Conservation (phyloP, 1,140 invertebrate species). For the Maniola jurtina region DNA sequence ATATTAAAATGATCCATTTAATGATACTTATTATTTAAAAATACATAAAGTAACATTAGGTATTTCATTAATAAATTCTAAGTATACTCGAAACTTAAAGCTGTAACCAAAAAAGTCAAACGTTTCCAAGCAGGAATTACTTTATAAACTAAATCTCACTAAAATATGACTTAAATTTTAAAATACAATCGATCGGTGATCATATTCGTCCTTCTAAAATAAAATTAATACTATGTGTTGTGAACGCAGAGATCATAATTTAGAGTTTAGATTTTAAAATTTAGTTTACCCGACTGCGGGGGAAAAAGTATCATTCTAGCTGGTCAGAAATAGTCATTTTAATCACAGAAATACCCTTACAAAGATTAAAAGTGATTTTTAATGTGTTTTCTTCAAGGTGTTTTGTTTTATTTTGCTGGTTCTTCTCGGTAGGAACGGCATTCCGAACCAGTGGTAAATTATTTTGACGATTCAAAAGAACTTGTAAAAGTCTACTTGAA, state of each 20-base stretch:
- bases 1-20: no score
- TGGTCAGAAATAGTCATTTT: no score
- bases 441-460: no score
- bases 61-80: background rate
- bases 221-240: constrained; percentile 24
- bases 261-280: background rate
- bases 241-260: constrained; percentile 20
- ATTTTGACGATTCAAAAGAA: no score
- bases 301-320: background rate
- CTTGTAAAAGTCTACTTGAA: no score
- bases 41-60: background rate
- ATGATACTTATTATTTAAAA: background rate
- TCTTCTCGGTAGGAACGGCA: no score
- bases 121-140: constrained; percentile 20
- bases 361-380: no score
- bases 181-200: constrained; percentile 56
- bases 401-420: no score
- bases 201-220: constrained; percentile 55
- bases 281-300: background rate
- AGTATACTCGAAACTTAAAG: constrained; percentile 10
- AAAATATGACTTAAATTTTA: constrained; percentile 23
- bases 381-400: no score
- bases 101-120: constrained; percentile 8
- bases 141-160: constrained; percentile 25
- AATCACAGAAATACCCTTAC: no score